Evolutionary conservation across 2,888 invertebrate species (phyloP).

Genomic region (Isotomurus palustris): DNA sequence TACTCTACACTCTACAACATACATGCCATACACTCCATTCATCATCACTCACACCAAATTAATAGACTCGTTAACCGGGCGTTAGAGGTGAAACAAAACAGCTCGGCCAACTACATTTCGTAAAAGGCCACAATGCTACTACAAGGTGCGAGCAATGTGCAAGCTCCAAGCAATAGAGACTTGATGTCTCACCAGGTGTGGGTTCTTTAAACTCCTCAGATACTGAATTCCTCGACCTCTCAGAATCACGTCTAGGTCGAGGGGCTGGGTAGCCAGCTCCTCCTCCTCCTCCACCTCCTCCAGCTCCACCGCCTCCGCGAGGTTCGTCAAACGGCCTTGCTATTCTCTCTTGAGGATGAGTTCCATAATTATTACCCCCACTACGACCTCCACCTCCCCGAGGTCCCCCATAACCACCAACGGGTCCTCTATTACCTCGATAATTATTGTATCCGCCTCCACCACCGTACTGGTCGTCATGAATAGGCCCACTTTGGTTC

Average conservation of each 20-base stretch:
- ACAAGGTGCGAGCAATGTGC: not conserved
- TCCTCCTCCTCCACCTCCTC: constrained; percentile 29
- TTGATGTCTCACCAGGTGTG: constrained; percentile 50
- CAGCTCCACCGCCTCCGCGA: constrained; percentile 21
- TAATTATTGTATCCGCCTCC: constrained; percentile 48
- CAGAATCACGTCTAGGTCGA: constrained; percentile 45
- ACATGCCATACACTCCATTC: too few relatives aligned
- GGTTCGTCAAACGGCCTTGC: constrained; percentile 31
- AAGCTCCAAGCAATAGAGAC: not conserved
- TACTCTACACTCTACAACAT: too few relatives aligned
- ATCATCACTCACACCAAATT: too few relatives aligned
- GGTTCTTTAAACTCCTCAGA: constrained; percentile 52
- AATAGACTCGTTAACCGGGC: too few relatives aligned
- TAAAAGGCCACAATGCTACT: too few relatives aligned
- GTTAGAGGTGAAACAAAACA: too few relatives aligned
- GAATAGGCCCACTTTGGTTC: constrained; percentile 46
- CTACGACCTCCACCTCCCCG: constrained; percentile 39
- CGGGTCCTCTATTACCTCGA: constrained; percentile 49
- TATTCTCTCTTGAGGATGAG: constrained; percentile 35
- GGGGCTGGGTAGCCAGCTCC: constrained; percentile 21
- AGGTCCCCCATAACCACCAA: constrained; percentile 46
- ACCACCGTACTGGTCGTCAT: constrained; percentile 44
- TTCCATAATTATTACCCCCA: constrained; percentile 36
- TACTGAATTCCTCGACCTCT: constrained; percentile 46
- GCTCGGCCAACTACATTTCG: too few relatives aligned